Conservation (phyloP, 2,888 invertebrate species). For the Nymphalis c-album region DNA sequence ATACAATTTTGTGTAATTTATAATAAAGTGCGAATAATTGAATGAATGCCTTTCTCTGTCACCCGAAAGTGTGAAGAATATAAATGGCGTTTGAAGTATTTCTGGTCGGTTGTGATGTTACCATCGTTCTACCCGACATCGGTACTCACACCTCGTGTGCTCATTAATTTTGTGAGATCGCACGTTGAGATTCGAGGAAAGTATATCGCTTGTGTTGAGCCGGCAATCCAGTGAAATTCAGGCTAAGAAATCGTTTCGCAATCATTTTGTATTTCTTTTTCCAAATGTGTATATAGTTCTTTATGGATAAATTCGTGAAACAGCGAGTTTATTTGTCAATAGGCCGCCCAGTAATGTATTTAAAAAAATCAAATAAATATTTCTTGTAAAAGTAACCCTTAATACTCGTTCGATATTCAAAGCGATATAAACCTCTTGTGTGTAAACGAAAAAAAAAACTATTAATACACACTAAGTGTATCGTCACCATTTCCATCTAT, state of each 20-base stretch:
- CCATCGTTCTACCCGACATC: conserved; percentile 35
- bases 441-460: too few species aligned
- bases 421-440: too few species aligned
- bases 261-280: too few species aligned
- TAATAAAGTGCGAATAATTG: not conserved
- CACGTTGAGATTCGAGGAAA: conserved; percentile 45
- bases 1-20: too few species aligned
- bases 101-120: conserved; percentile 36
- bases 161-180: conserved; percentile 48
- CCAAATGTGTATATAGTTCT: too few species aligned
- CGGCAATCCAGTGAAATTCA: conserved; percentile 13
- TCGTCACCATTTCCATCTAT: not conserved
- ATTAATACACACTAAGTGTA: too few species aligned
- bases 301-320: too few species aligned
- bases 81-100: conserved; percentile 23
- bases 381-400: too few species aligned
- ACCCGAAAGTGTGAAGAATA: conserved; percentile 22
- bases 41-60: conserved; percentile 13
- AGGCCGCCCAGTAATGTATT: too few species aligned
- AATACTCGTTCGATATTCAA: too few species aligned
- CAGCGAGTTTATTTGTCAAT: too few species aligned
- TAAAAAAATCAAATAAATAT: too few species aligned
- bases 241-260: not conserved
- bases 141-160: conserved; percentile 42
- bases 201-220: conserved; percentile 42